Evolutionary conservation across 2,797 vertebrate species (phyloP).

Genomic region (Hirundo rustica): DNA sequence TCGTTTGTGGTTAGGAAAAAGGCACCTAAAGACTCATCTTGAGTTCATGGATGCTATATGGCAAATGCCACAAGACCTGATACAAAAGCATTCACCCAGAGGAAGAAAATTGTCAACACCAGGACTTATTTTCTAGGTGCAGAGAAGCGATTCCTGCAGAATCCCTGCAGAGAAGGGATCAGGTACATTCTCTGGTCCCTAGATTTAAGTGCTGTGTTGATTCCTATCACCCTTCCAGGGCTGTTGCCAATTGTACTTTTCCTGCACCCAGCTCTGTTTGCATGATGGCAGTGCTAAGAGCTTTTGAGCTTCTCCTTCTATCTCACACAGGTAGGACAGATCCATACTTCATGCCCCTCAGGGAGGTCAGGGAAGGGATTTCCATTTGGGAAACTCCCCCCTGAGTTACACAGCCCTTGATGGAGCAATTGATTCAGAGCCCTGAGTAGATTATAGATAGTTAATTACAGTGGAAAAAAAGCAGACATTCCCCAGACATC

Average conservation of each 20-base stretch:
- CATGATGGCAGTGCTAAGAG: not conserved
- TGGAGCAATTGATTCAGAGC: not conserved
- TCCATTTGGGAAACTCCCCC: not conserved
- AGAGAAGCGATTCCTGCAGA: no score
- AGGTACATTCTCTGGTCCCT: accelerated
- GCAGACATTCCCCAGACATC: not conserved
- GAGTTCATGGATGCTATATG: accelerated
- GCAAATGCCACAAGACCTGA: not conserved
- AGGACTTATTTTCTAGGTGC: not conserved
- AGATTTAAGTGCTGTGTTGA: not conserved
- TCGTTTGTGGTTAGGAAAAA: accelerated
- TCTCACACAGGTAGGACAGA: not conserved
- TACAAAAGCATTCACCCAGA: not conserved
- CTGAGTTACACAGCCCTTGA: not conserved
- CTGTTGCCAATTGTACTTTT: not conserved
- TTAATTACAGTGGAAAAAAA: not conserved
- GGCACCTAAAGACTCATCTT: not conserved
- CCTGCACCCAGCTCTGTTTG: not conserved
- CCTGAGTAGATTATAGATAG: not conserved
- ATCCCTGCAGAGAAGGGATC: not conserved
- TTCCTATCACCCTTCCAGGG: not conserved
- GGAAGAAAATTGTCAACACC: not conserved
- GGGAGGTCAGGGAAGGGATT: not conserved
- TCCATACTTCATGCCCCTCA: accelerated
- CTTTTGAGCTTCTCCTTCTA: not conserved